These are phyloP conservation scores for Ethmia dodecea DNA, from an alignment of 2,888 invertebrate genomes.

Conservation along the genomic window DNA sequence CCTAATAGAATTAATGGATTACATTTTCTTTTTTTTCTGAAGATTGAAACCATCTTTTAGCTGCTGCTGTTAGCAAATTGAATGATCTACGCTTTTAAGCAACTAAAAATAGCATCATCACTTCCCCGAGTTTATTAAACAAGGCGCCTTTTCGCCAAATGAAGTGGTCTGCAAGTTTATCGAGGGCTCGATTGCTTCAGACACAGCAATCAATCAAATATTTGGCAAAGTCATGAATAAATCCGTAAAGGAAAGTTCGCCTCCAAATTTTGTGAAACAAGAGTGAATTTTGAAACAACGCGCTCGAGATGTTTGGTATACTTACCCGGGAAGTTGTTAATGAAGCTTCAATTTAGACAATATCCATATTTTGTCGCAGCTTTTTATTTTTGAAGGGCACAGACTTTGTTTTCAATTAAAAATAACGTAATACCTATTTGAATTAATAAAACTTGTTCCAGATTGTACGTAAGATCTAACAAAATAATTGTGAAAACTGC, in stretches of 20 bases:
- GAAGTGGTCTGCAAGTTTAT: constrained; percentile 68
- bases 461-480: too few species aligned
- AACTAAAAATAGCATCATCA: constrained; percentile 50
- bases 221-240: constrained; percentile 69
- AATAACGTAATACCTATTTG: too few species aligned
- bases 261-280: constrained; percentile 16
- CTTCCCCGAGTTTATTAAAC: constrained; percentile 54
- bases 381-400: too few species aligned
- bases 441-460: too few species aligned
- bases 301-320: constrained; percentile 2
- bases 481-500: too few species aligned
- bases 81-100: constrained; percentile 22
- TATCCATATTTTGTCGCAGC: background rate
- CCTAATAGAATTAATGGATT: too few species aligned
- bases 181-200: constrained; percentile 56
- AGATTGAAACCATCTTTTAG: too few species aligned
- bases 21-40: too few species aligned
- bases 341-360: constrained; percentile 2
- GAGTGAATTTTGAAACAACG: constrained; percentile 22
- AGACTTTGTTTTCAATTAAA: too few species aligned
- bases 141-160: constrained; percentile 57
- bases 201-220: constrained; percentile 72
- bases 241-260: constrained; percentile 44
- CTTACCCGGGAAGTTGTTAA: constrained; percentile 1
- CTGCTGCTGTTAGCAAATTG: constrained; percentile 26